phyloP scores from a whole-genome alignment of 2,888 invertebrate genomes.

The Microctonus aethiopoides region DNA sequence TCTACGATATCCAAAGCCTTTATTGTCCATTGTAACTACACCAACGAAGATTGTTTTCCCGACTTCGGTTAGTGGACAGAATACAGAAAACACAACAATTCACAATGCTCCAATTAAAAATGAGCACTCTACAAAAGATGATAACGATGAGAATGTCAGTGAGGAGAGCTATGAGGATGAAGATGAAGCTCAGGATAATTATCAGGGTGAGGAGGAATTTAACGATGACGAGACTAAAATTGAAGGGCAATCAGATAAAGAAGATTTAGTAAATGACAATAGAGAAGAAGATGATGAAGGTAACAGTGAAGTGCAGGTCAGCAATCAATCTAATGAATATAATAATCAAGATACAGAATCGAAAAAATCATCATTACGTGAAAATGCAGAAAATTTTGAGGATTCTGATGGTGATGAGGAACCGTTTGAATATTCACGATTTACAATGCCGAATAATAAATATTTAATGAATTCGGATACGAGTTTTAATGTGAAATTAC shows the following conservation, averaged over 20 bases:
- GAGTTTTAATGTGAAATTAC: conserved; percentile 37
- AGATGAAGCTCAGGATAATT: conserved; percentile 41
- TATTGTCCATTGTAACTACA: conserved; percentile 13
- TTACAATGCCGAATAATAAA: neutral
- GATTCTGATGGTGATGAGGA: conserved; percentile 16
- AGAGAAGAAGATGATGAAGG: neutral
- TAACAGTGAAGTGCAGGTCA: conserved; percentile 3
- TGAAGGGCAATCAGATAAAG: conserved; percentile 29
- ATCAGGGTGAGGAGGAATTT: conserved; percentile 22
- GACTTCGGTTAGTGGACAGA: neutral
- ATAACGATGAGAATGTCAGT: neutral
- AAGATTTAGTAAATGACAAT: conserved; percentile 43
- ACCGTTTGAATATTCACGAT: conserved; percentile 10
- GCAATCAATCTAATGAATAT: neutral
- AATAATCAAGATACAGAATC: neutral
- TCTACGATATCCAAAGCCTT: conserved; percentile 25
- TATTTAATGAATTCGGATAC: neutral
- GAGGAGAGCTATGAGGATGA: conserved; percentile 20
- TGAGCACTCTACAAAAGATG: neutral
- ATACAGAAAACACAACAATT: neutral
- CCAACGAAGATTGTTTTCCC: neutral
- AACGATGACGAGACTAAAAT: conserved; percentile 13
- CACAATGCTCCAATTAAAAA: neutral
- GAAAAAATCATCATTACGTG: neutral
- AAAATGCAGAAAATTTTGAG: conserved; percentile 5